A percentile compares a stretch with the other conserved stretches of the same genome.
Evolutionary conservation across 2,888 invertebrate genomes (phyloP).

Genomic region (Fabriciana adippe): DNA sequence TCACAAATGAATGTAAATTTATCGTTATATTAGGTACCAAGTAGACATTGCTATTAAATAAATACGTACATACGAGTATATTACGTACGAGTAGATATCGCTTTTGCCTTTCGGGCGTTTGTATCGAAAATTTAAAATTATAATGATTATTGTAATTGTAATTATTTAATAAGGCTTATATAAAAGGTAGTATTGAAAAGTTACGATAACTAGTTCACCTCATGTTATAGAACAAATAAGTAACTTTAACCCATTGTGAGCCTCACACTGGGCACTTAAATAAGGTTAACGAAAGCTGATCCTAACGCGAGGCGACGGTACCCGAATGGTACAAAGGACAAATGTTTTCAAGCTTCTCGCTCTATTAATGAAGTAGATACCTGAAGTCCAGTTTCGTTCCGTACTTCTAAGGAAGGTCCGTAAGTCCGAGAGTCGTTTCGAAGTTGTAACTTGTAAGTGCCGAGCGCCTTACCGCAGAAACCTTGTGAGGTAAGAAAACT

Average conservation of each 20-base stretch:
- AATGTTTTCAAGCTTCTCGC: constrained; percentile 38
- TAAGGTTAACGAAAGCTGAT: constrained; percentile 15
- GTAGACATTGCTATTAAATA: no score
- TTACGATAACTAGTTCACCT: not conserved
- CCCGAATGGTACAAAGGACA: constrained; percentile 34
- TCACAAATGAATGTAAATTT: no score
- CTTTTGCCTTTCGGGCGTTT: no score
- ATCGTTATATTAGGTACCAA: no score
- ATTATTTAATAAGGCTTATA: no score
- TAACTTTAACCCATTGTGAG: not conserved
- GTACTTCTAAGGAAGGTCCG: constrained; percentile 45
- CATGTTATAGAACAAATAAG: not conserved
- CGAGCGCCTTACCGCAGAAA: constrained; percentile 45
- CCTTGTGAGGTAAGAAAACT: constrained; percentile 47
- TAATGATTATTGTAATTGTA: no score
- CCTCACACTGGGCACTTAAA: constrained; percentile 6
- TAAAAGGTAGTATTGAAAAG: no score
- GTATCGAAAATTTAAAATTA: no score
- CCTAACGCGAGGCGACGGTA: constrained; percentile 29
- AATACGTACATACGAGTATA: no score
- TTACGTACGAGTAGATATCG: no score
- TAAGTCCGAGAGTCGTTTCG: constrained; percentile 55
- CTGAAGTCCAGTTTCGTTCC: constrained; percentile 46
- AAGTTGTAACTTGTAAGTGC: constrained; percentile 54
- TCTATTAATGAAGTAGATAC: constrained; percentile 43